A percentile compares a stretch with the other conserved stretches of the same genome.
Evolutionary conservation across 2,113 vertebrate species (phyloP).

Genomic region (Mesocricetus auratus): DNA sequence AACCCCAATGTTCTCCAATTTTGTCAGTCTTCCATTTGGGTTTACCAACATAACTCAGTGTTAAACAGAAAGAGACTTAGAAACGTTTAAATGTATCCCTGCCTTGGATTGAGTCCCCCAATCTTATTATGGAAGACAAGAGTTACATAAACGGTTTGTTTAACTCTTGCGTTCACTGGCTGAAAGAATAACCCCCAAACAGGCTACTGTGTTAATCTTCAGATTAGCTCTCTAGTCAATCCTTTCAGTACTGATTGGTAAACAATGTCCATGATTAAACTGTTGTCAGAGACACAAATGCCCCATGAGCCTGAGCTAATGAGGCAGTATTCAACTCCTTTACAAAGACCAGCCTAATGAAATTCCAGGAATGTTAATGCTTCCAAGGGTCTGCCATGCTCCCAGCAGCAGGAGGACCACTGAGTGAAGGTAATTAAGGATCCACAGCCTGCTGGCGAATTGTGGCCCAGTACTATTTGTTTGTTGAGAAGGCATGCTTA

Average conservation of each 20-base stretch:
- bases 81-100: constrained; percentile 51
- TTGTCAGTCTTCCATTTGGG: constrained; percentile 40
- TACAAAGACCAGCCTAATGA: constrained; percentile 87
- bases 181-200: constrained; percentile 87
- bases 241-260: constrained; percentile 90
- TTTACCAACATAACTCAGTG: constrained; percentile 41
- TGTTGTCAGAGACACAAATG: constrained; percentile 89
- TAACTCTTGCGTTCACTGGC: constrained; percentile 85
- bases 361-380: constrained; percentile 93
- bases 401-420: constrained; percentile 85
- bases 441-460: constrained; percentile 70
- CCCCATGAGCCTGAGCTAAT: constrained; percentile 88
- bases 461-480: constrained; percentile 79
- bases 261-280: constrained; percentile 91
- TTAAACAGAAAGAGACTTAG: constrained; percentile 5
- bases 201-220: constrained; percentile 88
- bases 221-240: constrained; percentile 89
- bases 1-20: constrained; percentile 17
- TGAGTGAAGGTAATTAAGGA: constrained; percentile 86
- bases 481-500: constrained; percentile 85
- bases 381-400: constrained; percentile 86
- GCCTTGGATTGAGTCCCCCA: constrained; percentile 39
- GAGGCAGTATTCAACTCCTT: constrained; percentile 86
- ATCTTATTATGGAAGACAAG: constrained; percentile 81
- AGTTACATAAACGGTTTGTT: constrained; percentile 86